These are phyloP conservation scores for Penaeus vannamei DNA, from an alignment of 1,140 invertebrate species.

Conservation along the genomic window DNA sequence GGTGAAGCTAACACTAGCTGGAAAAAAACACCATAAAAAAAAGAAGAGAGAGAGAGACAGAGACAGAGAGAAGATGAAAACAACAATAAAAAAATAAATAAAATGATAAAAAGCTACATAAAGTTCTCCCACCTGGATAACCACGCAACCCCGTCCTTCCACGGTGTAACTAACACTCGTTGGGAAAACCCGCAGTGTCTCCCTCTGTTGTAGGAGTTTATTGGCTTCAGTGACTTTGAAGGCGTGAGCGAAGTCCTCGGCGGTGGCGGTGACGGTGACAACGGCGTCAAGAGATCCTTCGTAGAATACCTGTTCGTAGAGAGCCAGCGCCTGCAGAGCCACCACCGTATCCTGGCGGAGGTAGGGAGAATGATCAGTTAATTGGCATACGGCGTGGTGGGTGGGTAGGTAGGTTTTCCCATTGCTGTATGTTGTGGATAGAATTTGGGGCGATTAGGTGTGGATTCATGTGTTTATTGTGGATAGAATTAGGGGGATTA, in stretches of 20 bases:
- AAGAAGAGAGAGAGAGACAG: too few species aligned
- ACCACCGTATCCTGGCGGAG: constrained; percentile 39
- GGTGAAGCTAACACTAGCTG: constrained; percentile 28
- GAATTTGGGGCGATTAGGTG: too few species aligned
- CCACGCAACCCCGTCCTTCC: constrained; percentile 46
- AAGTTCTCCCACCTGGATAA: constrained; percentile 43
- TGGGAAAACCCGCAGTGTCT: constrained; percentile 31
- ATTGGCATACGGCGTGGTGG: too few species aligned
- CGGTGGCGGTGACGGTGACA: constrained; percentile 9
- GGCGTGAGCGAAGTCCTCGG: not conserved
- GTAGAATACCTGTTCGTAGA: constrained; percentile 19
- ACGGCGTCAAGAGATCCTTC: constrained; percentile 14
- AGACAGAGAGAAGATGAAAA: not conserved
- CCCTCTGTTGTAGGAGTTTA: constrained; percentile 44
- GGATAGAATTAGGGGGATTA: too few species aligned
- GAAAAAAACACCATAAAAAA: not conserved
- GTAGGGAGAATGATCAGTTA: not conserved
- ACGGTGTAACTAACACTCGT: constrained; percentile 30
- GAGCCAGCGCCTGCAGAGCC: constrained; percentile 46
- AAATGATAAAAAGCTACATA: not conserved
- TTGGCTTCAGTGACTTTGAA: constrained; percentile 49
- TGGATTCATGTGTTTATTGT: too few species aligned
- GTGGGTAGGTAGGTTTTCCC: too few species aligned
- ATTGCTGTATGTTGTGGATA: too few species aligned
- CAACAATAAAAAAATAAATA: not conserved